Conservation (phyloP, 1,140 invertebrate genomes). For the Heliothis subflexa region DNA sequence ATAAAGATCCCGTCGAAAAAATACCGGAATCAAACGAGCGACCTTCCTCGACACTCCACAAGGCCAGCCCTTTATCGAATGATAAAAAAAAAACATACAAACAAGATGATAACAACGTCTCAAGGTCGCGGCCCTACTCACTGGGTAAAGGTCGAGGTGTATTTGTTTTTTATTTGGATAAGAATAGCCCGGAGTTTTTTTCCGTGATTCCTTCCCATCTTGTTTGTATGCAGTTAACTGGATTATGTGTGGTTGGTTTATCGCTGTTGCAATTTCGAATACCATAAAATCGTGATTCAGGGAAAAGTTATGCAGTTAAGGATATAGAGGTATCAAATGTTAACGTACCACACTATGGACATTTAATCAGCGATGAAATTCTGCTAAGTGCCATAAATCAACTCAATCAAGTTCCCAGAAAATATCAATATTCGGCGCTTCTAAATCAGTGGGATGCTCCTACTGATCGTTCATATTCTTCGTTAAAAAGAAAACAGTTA, state of each 20-base stretch:
- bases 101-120: conserved; percentile 64
- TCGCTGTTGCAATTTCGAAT: neutral
- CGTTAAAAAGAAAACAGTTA: neutral
- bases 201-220: conserved; percentile 51
- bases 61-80: conserved; percentile 78
- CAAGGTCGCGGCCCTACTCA: conserved; percentile 71
- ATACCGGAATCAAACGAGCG: conserved; percentile 67
- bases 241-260: neutral
- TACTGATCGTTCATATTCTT: no score
- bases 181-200: conserved; percentile 63
- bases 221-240: conserved; percentile 1
- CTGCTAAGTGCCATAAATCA: no score
- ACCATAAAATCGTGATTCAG: neutral
- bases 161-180: conserved; percentile 57
- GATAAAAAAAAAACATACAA: conserved; percentile 68
- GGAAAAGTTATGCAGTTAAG: neutral
- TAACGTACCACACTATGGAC: neutral
- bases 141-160: conserved; percentile 80
- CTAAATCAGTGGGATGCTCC: no score
- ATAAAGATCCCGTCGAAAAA: conserved; percentile 73
- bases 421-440: no score
- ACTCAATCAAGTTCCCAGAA: no score
- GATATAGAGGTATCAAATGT: neutral
- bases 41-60: conserved; percentile 66
- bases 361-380: no score